These are phyloP conservation scores for Byasa hedistus DNA, from an alignment of 2,888 invertebrate genomes.

Conservation along the genomic window DNA sequence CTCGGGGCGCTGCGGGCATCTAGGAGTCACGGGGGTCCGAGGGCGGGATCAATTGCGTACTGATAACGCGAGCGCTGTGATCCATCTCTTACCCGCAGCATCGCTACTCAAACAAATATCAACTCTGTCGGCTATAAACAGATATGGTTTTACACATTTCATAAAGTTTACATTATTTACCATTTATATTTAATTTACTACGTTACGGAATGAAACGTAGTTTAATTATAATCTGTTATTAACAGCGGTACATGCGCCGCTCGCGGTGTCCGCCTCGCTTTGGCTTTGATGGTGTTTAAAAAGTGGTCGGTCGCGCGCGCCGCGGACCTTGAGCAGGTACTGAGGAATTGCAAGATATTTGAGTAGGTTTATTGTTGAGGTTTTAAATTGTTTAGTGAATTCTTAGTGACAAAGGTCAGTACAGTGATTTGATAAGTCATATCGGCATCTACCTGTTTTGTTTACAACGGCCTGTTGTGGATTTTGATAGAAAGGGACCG, in stretches of 20 bases:
- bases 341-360: not conserved
- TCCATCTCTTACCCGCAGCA: slow-evolving; percentile 8
- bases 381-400: not conserved
- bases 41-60: slow-evolving; percentile 33
- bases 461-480: too few relatives aligned
- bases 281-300: slow-evolving; percentile 13
- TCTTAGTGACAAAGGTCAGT: not conserved
- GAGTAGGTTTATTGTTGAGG: not conserved
- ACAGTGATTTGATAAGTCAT: too few relatives aligned
- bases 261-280: slow-evolving; percentile 16
- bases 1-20: slow-evolving; percentile 12
- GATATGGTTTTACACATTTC: slow-evolving; percentile 1
- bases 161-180: slow-evolving; percentile 4
- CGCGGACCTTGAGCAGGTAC: slow-evolving; percentile 3
- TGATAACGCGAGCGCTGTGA: slow-evolving; percentile 21
- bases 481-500: too few relatives aligned
- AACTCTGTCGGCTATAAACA: slow-evolving; percentile 6
- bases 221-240: slow-evolving; percentile 25
- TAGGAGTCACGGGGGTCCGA: slow-evolving; percentile 17
- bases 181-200: slow-evolving; percentile 14
- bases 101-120: slow-evolving; percentile 1
- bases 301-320: not conserved
- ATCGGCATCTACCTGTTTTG: too few relatives aligned
- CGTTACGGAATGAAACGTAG: slow-evolving; percentile 10
- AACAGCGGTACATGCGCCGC: slow-evolving; percentile 21